These are phyloP conservation scores for Barypeithes pellucidus DNA, from an alignment of 2,888 invertebrate genomes.

Conservation along the genomic window DNA sequence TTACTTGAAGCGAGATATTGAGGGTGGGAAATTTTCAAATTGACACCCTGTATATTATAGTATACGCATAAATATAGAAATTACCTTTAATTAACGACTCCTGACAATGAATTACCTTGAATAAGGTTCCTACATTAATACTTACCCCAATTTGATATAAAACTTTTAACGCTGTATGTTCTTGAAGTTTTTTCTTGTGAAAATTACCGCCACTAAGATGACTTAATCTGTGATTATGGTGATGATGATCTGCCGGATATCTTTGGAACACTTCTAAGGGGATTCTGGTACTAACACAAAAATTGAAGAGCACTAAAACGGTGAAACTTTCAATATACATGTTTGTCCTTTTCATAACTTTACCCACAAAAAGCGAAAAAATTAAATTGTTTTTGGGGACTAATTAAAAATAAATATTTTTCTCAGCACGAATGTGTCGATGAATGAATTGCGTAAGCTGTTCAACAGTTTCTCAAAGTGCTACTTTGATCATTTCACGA, in stretches of 20 bases:
- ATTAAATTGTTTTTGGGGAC: constrained; percentile 38
- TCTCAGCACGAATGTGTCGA: constrained; percentile 39
- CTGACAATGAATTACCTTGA: too few species aligned
- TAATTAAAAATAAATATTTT: constrained; percentile 43
- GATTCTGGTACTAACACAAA: constrained; percentile 64
- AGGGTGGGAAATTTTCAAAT: too few species aligned
- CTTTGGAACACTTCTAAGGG: constrained; percentile 75
- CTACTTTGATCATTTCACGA: constrained; percentile 65
- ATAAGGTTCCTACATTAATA: too few species aligned
- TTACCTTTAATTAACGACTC: too few species aligned
- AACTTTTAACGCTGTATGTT: constrained; percentile 74
- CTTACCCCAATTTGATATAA: constrained; percentile 85
- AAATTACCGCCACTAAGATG: constrained; percentile 72
- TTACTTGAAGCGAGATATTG: too few species aligned
- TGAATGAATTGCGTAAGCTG: constrained; percentile 65
- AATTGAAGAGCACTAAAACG: constrained; percentile 60
- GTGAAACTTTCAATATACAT: constrained; percentile 61
- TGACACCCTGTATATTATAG: too few species aligned
- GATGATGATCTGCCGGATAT: constrained; percentile 61
- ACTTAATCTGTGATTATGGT: constrained; percentile 72
- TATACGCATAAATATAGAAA: too few species aligned
- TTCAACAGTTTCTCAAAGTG: constrained; percentile 60
- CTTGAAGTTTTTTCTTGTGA: constrained; percentile 73
- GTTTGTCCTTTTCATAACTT: constrained; percentile 27
- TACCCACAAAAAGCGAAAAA: constrained; percentile 6